phyloP scores from a whole-genome alignment of 2,888 invertebrate species.

The Caenorhabditis imperialis region DNA sequence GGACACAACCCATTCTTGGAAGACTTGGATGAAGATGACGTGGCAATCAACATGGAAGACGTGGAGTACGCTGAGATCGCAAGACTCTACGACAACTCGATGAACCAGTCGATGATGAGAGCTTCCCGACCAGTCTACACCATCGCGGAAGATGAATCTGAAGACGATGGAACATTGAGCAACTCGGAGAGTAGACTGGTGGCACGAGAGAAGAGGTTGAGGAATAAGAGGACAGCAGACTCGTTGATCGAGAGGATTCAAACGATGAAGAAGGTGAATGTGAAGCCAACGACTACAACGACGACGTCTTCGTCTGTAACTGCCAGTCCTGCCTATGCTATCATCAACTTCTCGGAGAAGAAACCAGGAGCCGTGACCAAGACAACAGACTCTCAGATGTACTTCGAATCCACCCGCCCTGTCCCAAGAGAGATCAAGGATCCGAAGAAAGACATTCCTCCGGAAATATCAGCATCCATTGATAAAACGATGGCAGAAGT shows the following conservation, averaged over 20 bases:
- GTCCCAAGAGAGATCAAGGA: slow-evolving; percentile 23
- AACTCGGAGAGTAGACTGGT: slow-evolving; percentile 65
- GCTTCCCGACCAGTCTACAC: slow-evolving; percentile 78
- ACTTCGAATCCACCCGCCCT: slow-evolving; percentile 13
- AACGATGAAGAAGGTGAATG: slow-evolving; percentile 29
- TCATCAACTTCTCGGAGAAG: slow-evolving; percentile 36
- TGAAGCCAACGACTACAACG: slow-evolving; percentile 4
- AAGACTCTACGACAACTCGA: slow-evolving; percentile 50
- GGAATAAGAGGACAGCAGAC: slow-evolving; percentile 47
- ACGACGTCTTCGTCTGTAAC: slow-evolving; percentile 11
- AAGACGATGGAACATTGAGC: slow-evolving; percentile 66
- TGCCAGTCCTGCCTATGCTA: slow-evolving; percentile 38
- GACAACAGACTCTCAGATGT: slow-evolving; percentile 25
- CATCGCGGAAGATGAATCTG: slow-evolving; percentile 77
- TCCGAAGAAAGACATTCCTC: slow-evolving; percentile 49
- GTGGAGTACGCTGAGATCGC: slow-evolving; percentile 56
- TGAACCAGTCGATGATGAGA: slow-evolving; percentile 60
- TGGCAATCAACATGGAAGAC: slow-evolving; percentile 69
- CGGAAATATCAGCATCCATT: slow-evolving; percentile 56
- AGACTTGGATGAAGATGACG: slow-evolving; percentile 71
- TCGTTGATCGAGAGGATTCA: slow-evolving; percentile 46
- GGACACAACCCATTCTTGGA: slow-evolving; percentile 73
- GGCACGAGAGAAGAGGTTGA: slow-evolving; percentile 60
- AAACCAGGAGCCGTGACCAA: slow-evolving; percentile 10
- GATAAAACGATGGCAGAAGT: slow-evolving; percentile 65